Evolutionary conservation across 2,797 vertebrate species (phyloP), one percentile per base, ranked within the genome.

Genomic region (Antennarius maculatus): DNA sequence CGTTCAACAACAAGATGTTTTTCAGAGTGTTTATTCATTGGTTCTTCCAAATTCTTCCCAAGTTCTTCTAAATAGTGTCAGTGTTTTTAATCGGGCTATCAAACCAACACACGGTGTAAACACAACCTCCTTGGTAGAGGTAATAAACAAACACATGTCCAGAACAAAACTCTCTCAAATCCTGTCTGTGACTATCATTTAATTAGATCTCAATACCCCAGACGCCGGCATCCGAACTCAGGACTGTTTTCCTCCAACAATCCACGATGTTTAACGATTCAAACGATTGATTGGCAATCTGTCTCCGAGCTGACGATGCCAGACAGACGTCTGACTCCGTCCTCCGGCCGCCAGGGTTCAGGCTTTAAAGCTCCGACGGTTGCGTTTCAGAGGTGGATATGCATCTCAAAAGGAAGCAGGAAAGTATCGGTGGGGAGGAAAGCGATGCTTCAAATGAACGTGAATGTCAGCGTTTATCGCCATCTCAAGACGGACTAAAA

Each of bases 391-490:
- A 2, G 23, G 2, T 27, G 61, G 77, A 81, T 61, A 62, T 53
- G 64, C 61, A 72, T 77, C 74, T 81, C 56, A 49, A 87, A 87
- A 73, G 79, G 55, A 17, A 13, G 10, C 11, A 23, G 16, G 23
- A 23, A 23, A 3, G 28, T 66, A 54, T 46, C 66, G 81, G 5
- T 23, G 1, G 48, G 62, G 39, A 78, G 69, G 49, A 71, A 82
- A 74, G 43, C 15, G 1, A 69, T 54, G 54, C 84, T 86, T 89
- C 85, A 86, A 88, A 86, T 63, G 39, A 67, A 55, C 27, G 17
- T 80, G 76, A 89, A 89, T 84, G 82, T 87, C 86, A 90, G 54
- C 51, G 14, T 80, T 85, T 80, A 85, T 84, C 57, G 11, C 51
- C 13, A 31, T 86, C 79, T 88, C 74, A 81, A 89, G 81, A 82